These are phyloP conservation scores for Pseudorhombus dupliciocellatus DNA, from an alignment of 2,113 vertebrate genomes.

Conservation along the genomic window DNA sequence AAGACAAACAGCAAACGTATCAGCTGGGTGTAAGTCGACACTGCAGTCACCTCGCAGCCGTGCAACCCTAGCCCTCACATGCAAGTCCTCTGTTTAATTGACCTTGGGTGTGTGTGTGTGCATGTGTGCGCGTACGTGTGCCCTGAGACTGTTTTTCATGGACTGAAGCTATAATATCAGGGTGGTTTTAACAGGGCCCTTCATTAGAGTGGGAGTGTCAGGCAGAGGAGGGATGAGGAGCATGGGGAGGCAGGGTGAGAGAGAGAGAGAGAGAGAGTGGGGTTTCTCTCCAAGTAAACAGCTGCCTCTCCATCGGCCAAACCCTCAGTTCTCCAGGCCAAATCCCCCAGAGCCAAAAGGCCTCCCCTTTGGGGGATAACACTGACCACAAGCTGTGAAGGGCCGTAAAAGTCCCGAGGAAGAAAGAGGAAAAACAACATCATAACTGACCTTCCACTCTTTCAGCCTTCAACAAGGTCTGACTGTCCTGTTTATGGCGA, in stretches of 20 bases:
- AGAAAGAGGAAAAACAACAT: conserved; percentile 4
- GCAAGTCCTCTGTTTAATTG: conserved; percentile 75
- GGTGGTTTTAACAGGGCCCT: conserved; percentile 68
- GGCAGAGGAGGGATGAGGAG: conserved; percentile 43
- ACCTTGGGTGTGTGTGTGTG: conserved; percentile 69
- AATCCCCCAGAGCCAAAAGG: conserved; percentile 50
- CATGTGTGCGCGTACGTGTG: conserved; percentile 34
- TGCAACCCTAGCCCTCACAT: conserved; percentile 65
- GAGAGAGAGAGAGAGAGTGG: conserved; percentile 49
- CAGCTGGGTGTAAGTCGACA: conserved; percentile 51
- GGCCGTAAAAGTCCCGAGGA: conserved; percentile 21
- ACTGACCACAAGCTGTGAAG: conserved; percentile 41
- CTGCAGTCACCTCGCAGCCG: conserved; percentile 32
- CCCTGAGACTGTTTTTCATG: conserved; percentile 44
- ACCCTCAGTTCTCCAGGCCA: conserved; percentile 53
- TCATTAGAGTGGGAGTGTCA: conserved; percentile 72
- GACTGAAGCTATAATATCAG: conserved; percentile 54
- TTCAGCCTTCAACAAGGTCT: conserved; percentile 29
- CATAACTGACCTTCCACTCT: conserved; percentile 4
- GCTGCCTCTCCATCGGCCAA: conserved; percentile 59
- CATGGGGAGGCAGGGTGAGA: conserved; percentile 28
- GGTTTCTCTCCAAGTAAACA: conserved; percentile 62
- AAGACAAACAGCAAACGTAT: conserved; percentile 12
- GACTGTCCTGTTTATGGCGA: conserved; percentile 2
- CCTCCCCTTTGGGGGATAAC: conserved; percentile 41